Evolutionary conservation across 92 coral and sea anemone genomes (phyloP), one percentile per base, ranked within the genome.

Genomic region (Pocillopora grandis): DNA sequence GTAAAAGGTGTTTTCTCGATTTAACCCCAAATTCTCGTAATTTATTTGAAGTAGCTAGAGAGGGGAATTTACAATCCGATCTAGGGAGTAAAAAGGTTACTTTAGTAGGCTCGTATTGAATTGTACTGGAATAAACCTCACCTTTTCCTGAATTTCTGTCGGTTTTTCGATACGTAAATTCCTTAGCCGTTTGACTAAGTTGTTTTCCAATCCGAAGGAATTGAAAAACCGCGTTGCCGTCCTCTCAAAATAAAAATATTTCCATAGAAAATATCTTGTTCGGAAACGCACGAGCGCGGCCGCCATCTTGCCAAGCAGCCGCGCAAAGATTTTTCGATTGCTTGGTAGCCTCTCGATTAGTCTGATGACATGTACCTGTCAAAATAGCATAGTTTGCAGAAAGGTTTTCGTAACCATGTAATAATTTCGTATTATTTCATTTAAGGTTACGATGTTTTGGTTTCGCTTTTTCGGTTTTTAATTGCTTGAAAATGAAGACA

Each of bases 71-170:
- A 42, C 52, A 42, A 27, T 67, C 10, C 35, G 37, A 15, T 42
- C 35, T 42, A 42, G 52, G 31, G 31, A 42, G 8, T 42, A 42
- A 42, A 42, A 42, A 42, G 52, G 52, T 42, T 27, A 27, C 31
- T 27, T 27, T 27, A 27, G 1, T 27, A 27, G 31, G 31, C 31
- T 1, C 31, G 31, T 27, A 27, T 27, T 27, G 31, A 27, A 20
- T 7, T 1, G 72, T 5, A 14, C 72, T 8, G 5, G 14, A 33
- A 9, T 4, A 58, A 16, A 81, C 36, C 90, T 33, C 3, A 92
- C 98, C 93, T 94, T 92, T 84, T 87, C 87, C 73, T 96, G 98
- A 52, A 92, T 89, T 80, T 90, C 93, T 33, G 97, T 88, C 14
- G 93, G 94, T 14, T 84, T 84, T 36, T 20, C 75, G 42, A 96